Evolutionary conservation across 2,113 vertebrate genomes (phyloP), one percentile per base, ranked within the genome.

Genomic region (Syrmaticus mikado): DNA sequence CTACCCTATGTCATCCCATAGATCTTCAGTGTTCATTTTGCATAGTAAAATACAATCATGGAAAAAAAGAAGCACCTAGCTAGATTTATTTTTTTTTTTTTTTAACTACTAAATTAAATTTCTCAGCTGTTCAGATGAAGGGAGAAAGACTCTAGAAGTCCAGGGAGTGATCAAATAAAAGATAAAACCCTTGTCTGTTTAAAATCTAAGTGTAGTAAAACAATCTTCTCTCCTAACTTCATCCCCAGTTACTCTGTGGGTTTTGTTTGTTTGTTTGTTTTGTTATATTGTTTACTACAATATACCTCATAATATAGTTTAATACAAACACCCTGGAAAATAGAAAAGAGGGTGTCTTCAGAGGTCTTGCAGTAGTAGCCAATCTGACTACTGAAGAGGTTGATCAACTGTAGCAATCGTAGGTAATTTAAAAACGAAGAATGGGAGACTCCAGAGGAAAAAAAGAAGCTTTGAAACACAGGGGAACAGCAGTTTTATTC

Each of bases 241-340:
- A 84, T 90, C 6, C n/a, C 48, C 27, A 92, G 38, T 94, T 96
- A 82, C 64, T 82, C 19, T 60, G 34, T 74, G 45, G 14, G 25
- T 92, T 71, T 46, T 46, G 45, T 45, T 43, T 43, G 14, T 43
- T 43, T 43, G 41, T 3, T 16, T 43, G 16, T 20, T 43, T 46
- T 46, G 24, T 82, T 76, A 75, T 70, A 90, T 79, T 92, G 87
- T 95, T 92, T 87, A 55, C 67, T 70, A 80, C 67, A 87, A 80
- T 87, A 85, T 38, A 50, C 24, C 24, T 91, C 62, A 91, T 91
- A 95, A 62, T 66, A 73, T 34, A 76, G 58, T 73, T 92, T 91
- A 89, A 82, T 87, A 71, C 40, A 93, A 92, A 73, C 78, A 58
- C 41, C 77, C 40, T 87, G 34, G 36, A 48, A 40, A 82, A 34